These are phyloP conservation scores for Serripes groenlandicus DNA, from an alignment of 2,888 invertebrate species.

Conservation along the genomic window DNA sequence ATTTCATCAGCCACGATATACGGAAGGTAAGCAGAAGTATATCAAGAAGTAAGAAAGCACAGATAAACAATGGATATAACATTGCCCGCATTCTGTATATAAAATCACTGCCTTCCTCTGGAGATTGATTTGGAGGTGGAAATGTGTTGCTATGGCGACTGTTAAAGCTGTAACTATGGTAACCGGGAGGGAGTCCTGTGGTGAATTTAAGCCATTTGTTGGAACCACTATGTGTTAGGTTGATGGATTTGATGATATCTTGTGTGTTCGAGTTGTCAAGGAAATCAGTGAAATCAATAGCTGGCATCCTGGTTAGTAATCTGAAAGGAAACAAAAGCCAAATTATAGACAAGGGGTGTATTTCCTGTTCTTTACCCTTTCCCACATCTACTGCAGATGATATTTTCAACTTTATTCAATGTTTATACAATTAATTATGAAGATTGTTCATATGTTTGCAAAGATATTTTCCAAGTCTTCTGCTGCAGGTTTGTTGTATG, in stretches of 20 bases:
- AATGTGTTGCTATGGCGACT: slow-evolving; percentile 1
- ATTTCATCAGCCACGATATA: slow-evolving; percentile 76
- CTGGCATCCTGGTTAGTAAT: slow-evolving; percentile 53
- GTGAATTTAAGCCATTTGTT: slow-evolving; percentile 53
- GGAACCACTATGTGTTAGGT: slow-evolving; percentile 20
- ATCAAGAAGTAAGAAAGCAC: slow-evolving; percentile 77
- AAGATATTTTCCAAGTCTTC: no score
- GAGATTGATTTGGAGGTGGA: background rate
- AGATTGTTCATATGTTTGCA: no score
- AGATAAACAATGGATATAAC: slow-evolving; percentile 75
- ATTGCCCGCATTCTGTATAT: slow-evolving; percentile 58
- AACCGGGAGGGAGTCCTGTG: slow-evolving; percentile 30
- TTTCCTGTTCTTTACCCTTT: no score
- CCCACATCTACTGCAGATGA: no score
- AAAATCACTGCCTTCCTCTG: slow-evolving; percentile 4
- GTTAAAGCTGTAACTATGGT: slow-evolving; percentile 28
- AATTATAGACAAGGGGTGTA: no score
- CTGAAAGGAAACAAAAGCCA: slow-evolving; percentile 7
- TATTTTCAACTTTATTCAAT: background rate
- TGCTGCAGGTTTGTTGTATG: no score
- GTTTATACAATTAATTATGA: no score
- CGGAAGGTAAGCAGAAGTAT: slow-evolving; percentile 75
- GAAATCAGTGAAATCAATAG: slow-evolving; percentile 44
- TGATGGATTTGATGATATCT: slow-evolving; percentile 5
- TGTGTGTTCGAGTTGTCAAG: slow-evolving; percentile 18